Evolutionary conservation across 2,888 invertebrate genomes (phyloP), one percentile per base, ranked within the genome.

Genomic region (Elegia similella): DNA sequence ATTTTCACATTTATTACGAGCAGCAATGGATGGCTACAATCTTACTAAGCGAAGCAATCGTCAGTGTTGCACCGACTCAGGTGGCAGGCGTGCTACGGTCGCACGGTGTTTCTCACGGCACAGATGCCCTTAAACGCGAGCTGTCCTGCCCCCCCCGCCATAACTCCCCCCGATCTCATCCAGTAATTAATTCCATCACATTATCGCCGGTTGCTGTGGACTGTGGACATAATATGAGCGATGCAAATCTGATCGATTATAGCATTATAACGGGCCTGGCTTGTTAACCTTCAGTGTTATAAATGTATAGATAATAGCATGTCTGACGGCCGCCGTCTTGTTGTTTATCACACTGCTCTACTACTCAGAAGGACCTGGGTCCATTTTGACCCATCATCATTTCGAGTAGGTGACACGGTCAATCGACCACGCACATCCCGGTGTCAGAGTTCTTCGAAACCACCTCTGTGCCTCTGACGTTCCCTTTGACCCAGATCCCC

Each of bases 41-140:
- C 54, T 52, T 30, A 43, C n/a, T 5, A 52, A 50, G 48, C 30
- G 48, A 53, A 48, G 6, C 6, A 12, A 34, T 30, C 23, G 59
- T 5, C 42, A 17, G 7, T 16, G 50, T 30, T 57, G 65, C 63
- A 57, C 34, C 30, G 57, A 55, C 56, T 29, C 48, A 62, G 70
- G 73, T 66, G 64, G 34, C 5, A 67, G 70, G 65, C 46, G 29
- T 64, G 65, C 66, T 68, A 62, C 57, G 67, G 66, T 66, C 69
- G 55, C 65, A 62, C 73, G 75, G 62, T 64, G 74, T 69, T 88
- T 89, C 88, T 82, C 88, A 89, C 88, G 88, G 76, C 87, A 84
- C 84, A 82, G 72, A 80, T 87, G 85, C 77, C 88, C 86, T 80
- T 86, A 86, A 70, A 73, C 65, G 77, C 65, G 60, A 58, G 60